phyloP scores from a whole-genome alignment of 1,140 invertebrate species.

The Papilio polyxenes region DNA sequence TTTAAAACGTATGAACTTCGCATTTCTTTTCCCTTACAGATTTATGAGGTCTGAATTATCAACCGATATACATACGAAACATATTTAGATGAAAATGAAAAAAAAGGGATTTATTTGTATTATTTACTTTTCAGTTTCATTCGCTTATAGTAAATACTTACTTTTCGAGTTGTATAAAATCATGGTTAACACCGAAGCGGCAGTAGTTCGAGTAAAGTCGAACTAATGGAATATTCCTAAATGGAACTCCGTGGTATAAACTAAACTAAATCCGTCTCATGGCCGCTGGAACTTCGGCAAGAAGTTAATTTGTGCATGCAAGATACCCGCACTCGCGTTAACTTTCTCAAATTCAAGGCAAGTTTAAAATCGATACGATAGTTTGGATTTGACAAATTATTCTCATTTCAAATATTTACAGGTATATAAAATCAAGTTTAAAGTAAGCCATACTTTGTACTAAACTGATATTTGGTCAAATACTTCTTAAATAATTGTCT shows the following conservation, averaged over 20 bases:
- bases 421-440: background rate
- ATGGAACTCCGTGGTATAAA: background rate
- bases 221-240: background rate
- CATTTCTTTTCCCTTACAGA: background rate
- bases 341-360: background rate
- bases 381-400: background rate
- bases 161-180: background rate
- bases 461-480: no score
- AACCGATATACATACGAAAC: background rate
- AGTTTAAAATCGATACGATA: background rate
- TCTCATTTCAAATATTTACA: background rate
- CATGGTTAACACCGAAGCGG: background rate
- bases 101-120: no score
- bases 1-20: conserved; percentile 25
- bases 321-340: background rate
- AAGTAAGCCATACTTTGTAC: no score
- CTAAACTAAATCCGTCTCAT: conserved; percentile 5
- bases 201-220: background rate
- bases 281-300: conserved; percentile 1
- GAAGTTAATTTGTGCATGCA: conserved; percentile 10
- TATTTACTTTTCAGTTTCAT: background rate
- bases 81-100: background rate
- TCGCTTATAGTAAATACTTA: background rate
- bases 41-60: background rate
- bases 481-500: no score